Base-by-base conservation (phyloP, 2,888 invertebrate genomes). In the Gibbula magus region DNA sequence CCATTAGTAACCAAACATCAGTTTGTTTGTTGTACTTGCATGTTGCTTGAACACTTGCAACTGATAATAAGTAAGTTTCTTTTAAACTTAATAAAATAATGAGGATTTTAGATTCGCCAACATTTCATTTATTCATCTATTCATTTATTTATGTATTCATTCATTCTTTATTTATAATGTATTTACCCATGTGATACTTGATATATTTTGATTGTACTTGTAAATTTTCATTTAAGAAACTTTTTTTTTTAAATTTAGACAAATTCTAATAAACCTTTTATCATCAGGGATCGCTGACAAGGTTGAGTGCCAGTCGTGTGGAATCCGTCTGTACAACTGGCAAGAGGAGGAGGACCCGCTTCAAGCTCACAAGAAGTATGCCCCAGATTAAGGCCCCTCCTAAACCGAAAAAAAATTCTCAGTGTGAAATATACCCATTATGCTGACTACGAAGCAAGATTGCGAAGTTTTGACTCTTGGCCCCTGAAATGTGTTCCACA, bases 291-390 rank as follows among this genome's bases (percentile, higher is more conserved):
- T 70, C 32, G 35, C 35, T 16, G 70, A 70, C 70, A 70, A 70
- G 39, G 70, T 70, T 5, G 39, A 70, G 39, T 70, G 70, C 35
- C 32, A 35, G 39, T 70, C 70, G 18, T 70, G 70, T 70, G 39
- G 70, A 35, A 70, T 70, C 20, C 35, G 70, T 3, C 35, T 70
- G 39, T 70, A 70, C 70, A 70, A 39, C 70, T 70, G 70, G 70
- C 70, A 70, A 20, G 70, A 70, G 3, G 39, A 39, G 18, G 70
- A 70, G 35, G 70, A 70, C 4, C 70, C 70, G 8, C 39, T 70
- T 20, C 35, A 18, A 39, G 70, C 70, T 35, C 70, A 70, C 70
- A 70, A 70, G 39, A 32, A 39, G 35, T 70, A 70, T 39, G 32
- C 70, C 18, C 70, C 70, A 70, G 20, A 39, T 70, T n/a, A 70